Percentiles rank a stretch among this genome's conserved stretches.
These are phyloP conservation scores for Luscinia megarhynchos DNA, from an alignment of 2,797 vertebrate genomes.

Conservation along the genomic window DNA sequence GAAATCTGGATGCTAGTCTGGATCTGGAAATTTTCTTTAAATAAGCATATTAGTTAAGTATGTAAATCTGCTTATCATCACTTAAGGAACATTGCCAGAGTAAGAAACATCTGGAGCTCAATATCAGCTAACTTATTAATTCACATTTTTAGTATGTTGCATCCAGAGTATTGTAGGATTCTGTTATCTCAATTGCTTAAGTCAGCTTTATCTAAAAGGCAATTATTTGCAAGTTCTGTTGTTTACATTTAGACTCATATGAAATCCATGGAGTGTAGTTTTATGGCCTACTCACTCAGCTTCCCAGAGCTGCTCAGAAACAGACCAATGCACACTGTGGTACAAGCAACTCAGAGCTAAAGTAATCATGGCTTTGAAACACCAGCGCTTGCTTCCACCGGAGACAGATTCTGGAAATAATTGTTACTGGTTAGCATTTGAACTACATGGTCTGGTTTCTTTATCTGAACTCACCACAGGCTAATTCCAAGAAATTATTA, in stretches of 20 bases:
- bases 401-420: constrained; percentile 51
- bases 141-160: constrained; percentile 71
- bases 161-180: constrained; percentile 70
- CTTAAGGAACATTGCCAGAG: constrained; percentile 75
- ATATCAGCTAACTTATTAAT: constrained; percentile 77
- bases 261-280: neutral
- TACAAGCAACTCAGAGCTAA: neutral
- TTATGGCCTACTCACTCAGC: neutral
- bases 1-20: constrained; percentile 80
- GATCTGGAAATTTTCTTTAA: constrained; percentile 81
- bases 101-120: constrained; percentile 78
- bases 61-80: constrained; percentile 82
- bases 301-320: constrained; percentile 26
- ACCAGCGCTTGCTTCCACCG: neutral
- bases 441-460: constrained; percentile 55
- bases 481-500: constrained; percentile 61
- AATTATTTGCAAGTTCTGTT: constrained; percentile 66
- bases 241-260: constrained; percentile 56
- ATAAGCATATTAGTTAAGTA: constrained; percentile 83
- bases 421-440: constrained; percentile 61
- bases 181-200: constrained; percentile 74
- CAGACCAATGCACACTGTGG: neutral
- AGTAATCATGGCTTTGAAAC: neutral
- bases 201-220: constrained; percentile 75
- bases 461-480: constrained; percentile 51